Evolutionary conservation across 2,797 vertebrate genomes (phyloP).

Genomic region (Natrix natrix): DNA sequence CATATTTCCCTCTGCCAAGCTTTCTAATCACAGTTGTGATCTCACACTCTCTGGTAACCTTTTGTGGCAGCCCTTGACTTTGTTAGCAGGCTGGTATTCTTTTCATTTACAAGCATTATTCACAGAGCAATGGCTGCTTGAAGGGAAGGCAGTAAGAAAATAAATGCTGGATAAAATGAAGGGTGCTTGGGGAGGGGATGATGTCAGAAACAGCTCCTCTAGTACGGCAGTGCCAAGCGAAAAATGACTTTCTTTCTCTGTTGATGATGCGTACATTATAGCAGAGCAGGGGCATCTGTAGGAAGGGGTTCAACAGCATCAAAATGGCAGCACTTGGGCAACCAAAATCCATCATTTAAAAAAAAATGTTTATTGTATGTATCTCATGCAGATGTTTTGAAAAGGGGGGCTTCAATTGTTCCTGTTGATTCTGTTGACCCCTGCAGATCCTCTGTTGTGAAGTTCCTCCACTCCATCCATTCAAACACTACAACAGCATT

Average conservation of each 20-base stretch:
- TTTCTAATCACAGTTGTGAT: neutral
- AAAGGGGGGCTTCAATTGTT: neutral
- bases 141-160: neutral
- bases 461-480: neutral
- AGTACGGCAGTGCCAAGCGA: neutral
- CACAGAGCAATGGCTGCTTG: slow-evolving; percentile 12
- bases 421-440: neutral
- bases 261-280: neutral
- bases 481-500: neutral
- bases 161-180: neutral
- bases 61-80: slow-evolving; percentile 27
- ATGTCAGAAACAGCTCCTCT: neutral
- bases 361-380: neutral
- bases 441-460: neutral
- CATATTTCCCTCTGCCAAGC: neutral
- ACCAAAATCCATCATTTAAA: neutral
- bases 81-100: neutral
- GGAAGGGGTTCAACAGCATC: neutral
- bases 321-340: neutral
- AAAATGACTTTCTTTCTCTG: neutral
- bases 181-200: no score
- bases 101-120: slow-evolving; percentile 22
- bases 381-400: neutral
- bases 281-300: neutral
- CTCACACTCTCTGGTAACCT: neutral